Evolutionary conservation across 2,113 vertebrate genomes (phyloP).

Genomic region (Oplegnathus fasciatus): DNA sequence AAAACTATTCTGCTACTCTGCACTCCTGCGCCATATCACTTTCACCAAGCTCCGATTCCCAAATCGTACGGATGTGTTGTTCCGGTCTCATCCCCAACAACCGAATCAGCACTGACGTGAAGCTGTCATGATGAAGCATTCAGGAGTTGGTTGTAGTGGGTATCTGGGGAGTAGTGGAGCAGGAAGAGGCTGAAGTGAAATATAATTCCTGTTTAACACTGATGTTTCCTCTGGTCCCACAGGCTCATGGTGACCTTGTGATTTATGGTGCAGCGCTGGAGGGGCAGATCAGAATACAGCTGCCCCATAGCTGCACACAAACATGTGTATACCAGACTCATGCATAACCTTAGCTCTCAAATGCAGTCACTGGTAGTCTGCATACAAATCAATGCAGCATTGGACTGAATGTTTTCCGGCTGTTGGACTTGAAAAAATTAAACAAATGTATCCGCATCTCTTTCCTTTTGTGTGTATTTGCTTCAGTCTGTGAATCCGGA

Average conservation of each 20-base stretch:
- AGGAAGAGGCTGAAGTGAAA: conserved; percentile 70
- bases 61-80: conserved; percentile 13
- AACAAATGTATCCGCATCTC: neutral
- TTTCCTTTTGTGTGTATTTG: conserved; percentile 17
- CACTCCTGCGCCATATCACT: conserved; percentile 12
- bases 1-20: conserved; percentile 4
- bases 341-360: neutral
- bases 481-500: conserved; percentile 28
- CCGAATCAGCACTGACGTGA: conserved; percentile 42
- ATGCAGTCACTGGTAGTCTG: neutral
- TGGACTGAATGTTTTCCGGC: conserved; percentile 21
- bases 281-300: conserved; percentile 63
- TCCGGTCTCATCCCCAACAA: conserved; percentile 41
- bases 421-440: conserved; percentile 14
- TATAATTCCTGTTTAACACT: conserved; percentile 67
- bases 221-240: conserved; percentile 70
- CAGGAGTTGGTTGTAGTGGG: conserved; percentile 39
- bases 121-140: conserved; percentile 53
- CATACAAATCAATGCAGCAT: neutral
- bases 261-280: conserved; percentile 60
- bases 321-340: conserved; percentile 54
- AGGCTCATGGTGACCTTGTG: conserved; percentile 64
- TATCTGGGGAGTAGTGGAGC: conserved; percentile 63
- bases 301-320: conserved; percentile 55
- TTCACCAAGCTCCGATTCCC: neutral